phyloP scores from a whole-genome alignment of 2,113 vertebrate genomes.

The Hiodon tergisus region DNA sequence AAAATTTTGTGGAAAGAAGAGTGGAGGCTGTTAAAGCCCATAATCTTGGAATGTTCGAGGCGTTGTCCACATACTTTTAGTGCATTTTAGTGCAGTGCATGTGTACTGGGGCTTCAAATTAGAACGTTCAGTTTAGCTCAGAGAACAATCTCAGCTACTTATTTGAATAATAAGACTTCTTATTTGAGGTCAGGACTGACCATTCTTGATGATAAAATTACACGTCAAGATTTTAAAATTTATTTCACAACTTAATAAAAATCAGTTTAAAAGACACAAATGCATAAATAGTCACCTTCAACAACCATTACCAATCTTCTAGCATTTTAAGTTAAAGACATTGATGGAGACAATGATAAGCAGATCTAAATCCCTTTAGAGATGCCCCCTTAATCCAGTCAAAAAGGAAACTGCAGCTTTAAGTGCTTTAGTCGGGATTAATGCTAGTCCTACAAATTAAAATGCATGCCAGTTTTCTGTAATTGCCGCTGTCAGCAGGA shows the following conservation, averaged over 20 bases:
- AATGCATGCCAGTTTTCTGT: constrained; percentile 67
- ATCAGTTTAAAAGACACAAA: constrained; percentile 48
- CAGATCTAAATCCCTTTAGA: constrained; percentile 69
- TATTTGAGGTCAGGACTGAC: neutral
- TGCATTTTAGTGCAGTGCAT: neutral
- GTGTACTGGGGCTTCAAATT: neutral
- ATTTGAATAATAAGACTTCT: too few species aligned
- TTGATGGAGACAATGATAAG: constrained; percentile 62
- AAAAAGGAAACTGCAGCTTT: constrained; percentile 56
- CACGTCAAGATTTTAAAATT: neutral
- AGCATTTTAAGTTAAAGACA: constrained; percentile 49
- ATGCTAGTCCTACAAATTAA: constrained; percentile 73
- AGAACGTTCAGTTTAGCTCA: too few species aligned
- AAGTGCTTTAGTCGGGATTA: constrained; percentile 70
- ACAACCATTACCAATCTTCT: constrained; percentile 39
- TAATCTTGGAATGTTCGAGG: too few species aligned
- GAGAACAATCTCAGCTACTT: neutral
- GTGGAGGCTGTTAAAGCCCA: too few species aligned
- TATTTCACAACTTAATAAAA: neutral
- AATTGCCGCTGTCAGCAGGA: constrained; percentile 64
- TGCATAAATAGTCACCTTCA: constrained; percentile 33
- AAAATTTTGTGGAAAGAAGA: too few species aligned
- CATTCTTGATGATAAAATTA: neutral
- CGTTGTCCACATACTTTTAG: too few species aligned
- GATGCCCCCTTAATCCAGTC: constrained; percentile 63